Conservation (phyloP, 2,888 invertebrate genomes). For the Lordiphosa andalusiaca region DNA sequence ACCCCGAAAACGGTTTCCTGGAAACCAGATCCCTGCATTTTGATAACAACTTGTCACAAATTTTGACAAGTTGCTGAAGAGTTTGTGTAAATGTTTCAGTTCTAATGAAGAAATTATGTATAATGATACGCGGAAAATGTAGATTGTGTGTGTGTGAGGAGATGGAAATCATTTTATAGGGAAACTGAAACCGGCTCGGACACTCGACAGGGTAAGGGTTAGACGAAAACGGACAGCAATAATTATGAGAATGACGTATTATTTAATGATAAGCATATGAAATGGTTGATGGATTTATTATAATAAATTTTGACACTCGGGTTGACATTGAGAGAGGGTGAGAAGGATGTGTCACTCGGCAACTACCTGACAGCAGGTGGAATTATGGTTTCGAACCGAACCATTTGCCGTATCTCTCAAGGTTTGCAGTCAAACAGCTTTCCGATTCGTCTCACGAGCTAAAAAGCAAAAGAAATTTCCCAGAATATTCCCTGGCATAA, state of each 20-base stretch:
- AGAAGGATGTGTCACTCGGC: constrained; percentile 36
- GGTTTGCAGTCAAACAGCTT: not conserved
- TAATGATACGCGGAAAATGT: constrained; percentile 64
- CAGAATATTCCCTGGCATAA: too few species aligned
- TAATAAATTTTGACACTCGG: constrained; percentile 24
- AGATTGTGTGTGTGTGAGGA: constrained; percentile 35
- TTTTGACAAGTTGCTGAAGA: constrained; percentile 54
- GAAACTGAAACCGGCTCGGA: constrained; percentile 61
- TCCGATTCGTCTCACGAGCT: too few species aligned
- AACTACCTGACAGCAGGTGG: constrained; percentile 30
- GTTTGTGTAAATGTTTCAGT: constrained; percentile 22
- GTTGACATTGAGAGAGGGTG: not conserved
- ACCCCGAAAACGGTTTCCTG: constrained; percentile 21
- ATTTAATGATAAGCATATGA: constrained; percentile 65
- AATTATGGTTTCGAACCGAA: not conserved
- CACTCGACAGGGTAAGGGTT: constrained; percentile 37
- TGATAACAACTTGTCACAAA: constrained; percentile 68
- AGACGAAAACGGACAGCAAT: constrained; percentile 18
- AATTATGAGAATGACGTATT: constrained; percentile 61
- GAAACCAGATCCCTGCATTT: constrained; percentile 35
- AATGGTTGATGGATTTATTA: constrained; percentile 70
- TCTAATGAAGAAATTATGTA: constrained; percentile 73
- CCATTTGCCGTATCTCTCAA: too few species aligned
- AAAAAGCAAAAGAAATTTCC: too few species aligned
- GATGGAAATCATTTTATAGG: constrained; percentile 70